phyloP scores from a whole-genome alignment of 1,140 invertebrate genomes.

The Ptiloglossa arizonensis region DNA sequence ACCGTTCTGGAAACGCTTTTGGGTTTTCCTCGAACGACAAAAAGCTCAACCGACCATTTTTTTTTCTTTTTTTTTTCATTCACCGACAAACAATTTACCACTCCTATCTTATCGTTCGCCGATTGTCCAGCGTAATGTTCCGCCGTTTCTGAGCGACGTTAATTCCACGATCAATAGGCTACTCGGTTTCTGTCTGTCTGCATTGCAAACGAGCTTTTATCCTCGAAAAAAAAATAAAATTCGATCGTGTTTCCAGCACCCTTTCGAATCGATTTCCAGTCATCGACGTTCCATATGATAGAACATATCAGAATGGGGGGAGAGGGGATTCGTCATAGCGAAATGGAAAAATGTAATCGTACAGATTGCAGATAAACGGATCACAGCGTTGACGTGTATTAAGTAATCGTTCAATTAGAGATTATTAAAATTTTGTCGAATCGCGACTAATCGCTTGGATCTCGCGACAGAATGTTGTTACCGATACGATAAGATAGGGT shows the following conservation, averaged over 20 bases:
- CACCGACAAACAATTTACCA: neutral
- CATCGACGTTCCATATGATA: neutral
- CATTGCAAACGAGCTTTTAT: conserved; percentile 30
- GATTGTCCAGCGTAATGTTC: neutral
- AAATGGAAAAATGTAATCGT: no score
- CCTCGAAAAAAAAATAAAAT: conserved; percentile 11
- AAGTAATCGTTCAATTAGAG: no score
- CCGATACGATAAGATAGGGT: no score
- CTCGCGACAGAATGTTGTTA: no score
- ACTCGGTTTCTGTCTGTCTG: neutral
- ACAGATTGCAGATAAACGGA: no score
- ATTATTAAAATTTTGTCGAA: no score
- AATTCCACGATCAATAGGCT: conserved; percentile 32
- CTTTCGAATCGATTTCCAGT: neutral
- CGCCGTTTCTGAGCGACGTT: neutral
- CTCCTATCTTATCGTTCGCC: neutral
- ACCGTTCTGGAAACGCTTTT: neutral
- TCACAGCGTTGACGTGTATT: no score
- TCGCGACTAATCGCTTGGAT: no score
- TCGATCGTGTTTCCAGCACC: neutral
- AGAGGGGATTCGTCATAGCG: no score
- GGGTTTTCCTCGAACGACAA: neutral
- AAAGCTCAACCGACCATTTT: neutral
- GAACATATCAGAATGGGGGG: no score
- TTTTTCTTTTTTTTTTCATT: no score